These are phyloP conservation scores for Melipona bicolor DNA, from an alignment of 2,888 invertebrate species.

Conservation along the genomic window DNA sequence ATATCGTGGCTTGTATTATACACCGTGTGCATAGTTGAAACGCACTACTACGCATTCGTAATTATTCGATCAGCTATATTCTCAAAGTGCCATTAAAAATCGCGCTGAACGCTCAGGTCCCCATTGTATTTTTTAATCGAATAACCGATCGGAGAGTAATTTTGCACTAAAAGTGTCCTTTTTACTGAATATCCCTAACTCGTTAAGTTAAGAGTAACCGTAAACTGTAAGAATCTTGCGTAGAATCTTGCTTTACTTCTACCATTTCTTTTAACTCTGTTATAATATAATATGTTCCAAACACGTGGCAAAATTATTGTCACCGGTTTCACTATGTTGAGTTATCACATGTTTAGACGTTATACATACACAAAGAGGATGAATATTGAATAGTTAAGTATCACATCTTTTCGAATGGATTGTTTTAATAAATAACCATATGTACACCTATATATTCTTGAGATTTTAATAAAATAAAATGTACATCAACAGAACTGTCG, in stretches of 20 bases:
- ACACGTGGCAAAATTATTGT: background rate
- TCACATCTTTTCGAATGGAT: slow-evolving; percentile 26
- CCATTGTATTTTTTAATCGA: slow-evolving; percentile 48
- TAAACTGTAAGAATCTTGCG: background rate
- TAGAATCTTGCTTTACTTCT: background rate
- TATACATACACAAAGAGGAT: background rate
- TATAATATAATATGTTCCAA: background rate
- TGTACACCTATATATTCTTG: slow-evolving; percentile 58
- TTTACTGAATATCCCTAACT: slow-evolving; percentile 20
- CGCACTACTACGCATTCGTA: slow-evolving; percentile 15
- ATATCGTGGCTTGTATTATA: slow-evolving; percentile 11
- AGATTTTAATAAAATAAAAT: slow-evolving; percentile 62
- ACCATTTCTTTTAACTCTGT: slow-evolving; percentile 1
- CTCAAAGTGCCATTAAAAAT: slow-evolving; percentile 68
- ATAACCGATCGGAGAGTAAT: slow-evolving; percentile 28
- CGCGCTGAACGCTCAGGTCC: slow-evolving; percentile 51
- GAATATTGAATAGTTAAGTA: background rate
- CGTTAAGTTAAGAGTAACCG: background rate
- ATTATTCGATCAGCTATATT: slow-evolving; percentile 33
- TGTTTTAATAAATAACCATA: slow-evolving; percentile 42
- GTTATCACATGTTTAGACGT: background rate
- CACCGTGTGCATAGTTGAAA: slow-evolving; percentile 1
- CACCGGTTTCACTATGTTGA: background rate
- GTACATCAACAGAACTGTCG: background rate
- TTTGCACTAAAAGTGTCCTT: slow-evolving; percentile 51